Evolutionary conservation across 2,113 vertebrate genomes (phyloP).

Genomic region (Rousettus leschenaultii): DNA sequence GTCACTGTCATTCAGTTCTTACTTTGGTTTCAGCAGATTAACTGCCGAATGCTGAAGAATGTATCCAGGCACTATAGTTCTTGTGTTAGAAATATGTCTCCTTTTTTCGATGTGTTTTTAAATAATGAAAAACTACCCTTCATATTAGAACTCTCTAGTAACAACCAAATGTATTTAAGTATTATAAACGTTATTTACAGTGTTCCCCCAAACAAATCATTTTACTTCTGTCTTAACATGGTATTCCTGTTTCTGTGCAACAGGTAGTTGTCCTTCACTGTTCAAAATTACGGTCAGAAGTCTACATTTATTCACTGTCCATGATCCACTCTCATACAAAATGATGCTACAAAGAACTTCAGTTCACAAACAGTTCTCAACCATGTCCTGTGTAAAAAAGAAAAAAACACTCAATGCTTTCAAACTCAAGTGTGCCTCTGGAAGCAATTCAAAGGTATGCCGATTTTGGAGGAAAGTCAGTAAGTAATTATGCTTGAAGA

Average conservation of each 20-base stretch:
- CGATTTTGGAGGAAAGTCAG: slow-evolving; percentile 85
- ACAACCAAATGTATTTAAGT: slow-evolving; percentile 87
- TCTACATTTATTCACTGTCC: slow-evolving; percentile 80
- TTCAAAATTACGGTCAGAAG: slow-evolving; percentile 76
- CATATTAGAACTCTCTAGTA: slow-evolving; percentile 87
- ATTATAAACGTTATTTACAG: slow-evolving; percentile 89
- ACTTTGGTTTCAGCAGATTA: slow-evolving; percentile 84
- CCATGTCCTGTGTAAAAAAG: slow-evolving; percentile 75
- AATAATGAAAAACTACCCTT: slow-evolving; percentile 91
- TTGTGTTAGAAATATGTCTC: slow-evolving; percentile 78
- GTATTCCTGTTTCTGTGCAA: slow-evolving; percentile 73
- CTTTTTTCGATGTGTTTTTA: slow-evolving; percentile 78
- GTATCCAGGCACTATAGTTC: slow-evolving; percentile 82
- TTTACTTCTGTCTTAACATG: slow-evolving; percentile 77
- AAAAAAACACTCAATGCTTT: slow-evolving; percentile 80
- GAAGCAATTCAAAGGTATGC: slow-evolving; percentile 82
- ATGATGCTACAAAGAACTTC: slow-evolving; percentile 76
- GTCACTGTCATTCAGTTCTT: slow-evolving; percentile 73
- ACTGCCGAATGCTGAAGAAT: slow-evolving; percentile 65
- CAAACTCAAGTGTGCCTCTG: slow-evolving; percentile 82
- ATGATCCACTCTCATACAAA: slow-evolving; percentile 81
- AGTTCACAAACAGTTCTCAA: slow-evolving; percentile 81
- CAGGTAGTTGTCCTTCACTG: slow-evolving; percentile 76
- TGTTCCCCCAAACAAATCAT: slow-evolving; percentile 78
- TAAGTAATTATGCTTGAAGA: slow-evolving; percentile 95